These are phyloP conservation scores for Phyto melanocephala DNA, from an alignment of 2,888 invertebrate genomes.

Conservation along the genomic window DNA sequence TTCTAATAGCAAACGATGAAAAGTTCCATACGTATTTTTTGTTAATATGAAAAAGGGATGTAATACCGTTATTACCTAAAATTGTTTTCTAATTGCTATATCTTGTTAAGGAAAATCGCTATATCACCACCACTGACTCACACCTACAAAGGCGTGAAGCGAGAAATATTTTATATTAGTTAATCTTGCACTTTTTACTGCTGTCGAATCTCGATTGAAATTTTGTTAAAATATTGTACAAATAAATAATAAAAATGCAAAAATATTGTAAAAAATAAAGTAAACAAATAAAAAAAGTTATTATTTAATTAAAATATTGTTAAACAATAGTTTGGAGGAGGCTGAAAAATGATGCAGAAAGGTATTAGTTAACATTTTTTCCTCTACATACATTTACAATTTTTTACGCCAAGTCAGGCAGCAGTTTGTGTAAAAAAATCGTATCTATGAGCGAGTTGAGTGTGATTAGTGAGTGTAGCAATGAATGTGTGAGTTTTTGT, in stretches of 20 bases:
- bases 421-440: conserved; percentile 54
- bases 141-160: conserved; percentile 38
- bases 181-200: conserved; percentile 44
- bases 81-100: too few species aligned
- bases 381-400: conserved; percentile 40
- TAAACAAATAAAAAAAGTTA: conserved; percentile 28
- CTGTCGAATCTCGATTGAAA: conserved; percentile 56
- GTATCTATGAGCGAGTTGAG: conserved; percentile 45
- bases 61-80: too few species aligned
- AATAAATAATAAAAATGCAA: conserved; percentile 50
- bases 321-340: conserved; percentile 57
- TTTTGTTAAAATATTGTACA: conserved; percentile 47
- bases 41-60: too few species aligned
- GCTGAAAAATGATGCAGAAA: conserved; percentile 65
- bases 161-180: conserved; percentile 48
- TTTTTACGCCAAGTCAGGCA: conserved; percentile 57
- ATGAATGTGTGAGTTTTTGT: conserved; percentile 3
- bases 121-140: background rate
- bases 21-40: too few species aligned
- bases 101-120: too few species aligned
- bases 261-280: conserved; percentile 34
- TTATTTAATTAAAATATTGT: conserved; percentile 52
- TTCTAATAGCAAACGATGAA: too few species aligned
- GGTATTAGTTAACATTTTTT: conserved; percentile 61
- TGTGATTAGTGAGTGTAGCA: conserved; percentile 29